Conservation (phyloP, 1,140 invertebrate genomes). For the Solenopsis invicta region DNA sequence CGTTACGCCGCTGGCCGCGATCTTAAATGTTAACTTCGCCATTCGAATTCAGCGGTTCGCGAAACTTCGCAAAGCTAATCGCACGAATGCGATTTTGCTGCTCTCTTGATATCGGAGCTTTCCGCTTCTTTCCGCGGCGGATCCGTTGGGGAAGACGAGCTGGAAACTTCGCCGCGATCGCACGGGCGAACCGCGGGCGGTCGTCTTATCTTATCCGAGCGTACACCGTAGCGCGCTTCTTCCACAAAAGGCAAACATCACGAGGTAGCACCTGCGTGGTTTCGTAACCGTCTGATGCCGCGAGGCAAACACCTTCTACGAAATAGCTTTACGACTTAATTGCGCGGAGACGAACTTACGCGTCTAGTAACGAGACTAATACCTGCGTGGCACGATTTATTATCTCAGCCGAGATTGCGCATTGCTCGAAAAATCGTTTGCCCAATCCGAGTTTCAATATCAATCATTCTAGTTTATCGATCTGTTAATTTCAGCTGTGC, state of each 20-base stretch:
- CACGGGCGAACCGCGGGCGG: slow-evolving; percentile 12
- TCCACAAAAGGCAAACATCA: slow-evolving; percentile 54
- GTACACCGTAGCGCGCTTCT: slow-evolving; percentile 1
- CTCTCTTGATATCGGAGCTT: slow-evolving; percentile 43
- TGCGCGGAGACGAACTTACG: slow-evolving; percentile 13
- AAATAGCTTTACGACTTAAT: slow-evolving; percentile 52
- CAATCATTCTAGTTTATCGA: not conserved
- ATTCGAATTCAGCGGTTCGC: slow-evolving; percentile 67
- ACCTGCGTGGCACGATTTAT: slow-evolving; percentile 7
- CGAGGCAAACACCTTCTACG: slow-evolving; percentile 35
- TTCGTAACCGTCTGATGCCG: slow-evolving; percentile 43
- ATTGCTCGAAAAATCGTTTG: not conserved
- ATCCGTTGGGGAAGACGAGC: not conserved
- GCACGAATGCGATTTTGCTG: slow-evolving; percentile 58
- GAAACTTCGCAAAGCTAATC: slow-evolving; percentile 71
- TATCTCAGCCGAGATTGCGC: slow-evolving; percentile 30
- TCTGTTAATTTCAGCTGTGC: not conserved
- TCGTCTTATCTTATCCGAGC: slow-evolving; percentile 41
- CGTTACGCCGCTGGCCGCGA: not conserved
- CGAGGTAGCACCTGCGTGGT: slow-evolving; percentile 38
- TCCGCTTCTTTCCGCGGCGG: slow-evolving; percentile 23
- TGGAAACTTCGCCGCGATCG: slow-evolving; percentile 28
- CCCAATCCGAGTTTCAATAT: not conserved
- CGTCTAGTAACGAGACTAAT: slow-evolving; percentile 16
- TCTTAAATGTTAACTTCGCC: slow-evolving; percentile 45